These are phyloP conservation scores for Lacerta bilineata DNA, from an alignment of 2,797 vertebrate species.

Conservation along the genomic window DNA sequence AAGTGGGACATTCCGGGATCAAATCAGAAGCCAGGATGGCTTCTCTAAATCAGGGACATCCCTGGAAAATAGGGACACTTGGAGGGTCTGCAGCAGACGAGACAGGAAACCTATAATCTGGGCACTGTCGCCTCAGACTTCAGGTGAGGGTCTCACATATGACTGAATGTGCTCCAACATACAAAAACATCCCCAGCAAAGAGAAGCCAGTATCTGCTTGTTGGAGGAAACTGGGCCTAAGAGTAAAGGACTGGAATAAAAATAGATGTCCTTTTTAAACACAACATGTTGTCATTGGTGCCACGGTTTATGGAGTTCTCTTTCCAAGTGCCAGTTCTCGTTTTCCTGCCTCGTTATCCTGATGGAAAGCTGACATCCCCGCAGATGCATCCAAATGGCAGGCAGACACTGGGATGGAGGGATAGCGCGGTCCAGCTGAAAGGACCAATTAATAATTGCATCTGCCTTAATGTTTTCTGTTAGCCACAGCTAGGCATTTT, in stretches of 20 bases:
- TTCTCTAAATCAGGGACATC: too few species aligned
- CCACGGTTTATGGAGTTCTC: constrained; percentile 60
- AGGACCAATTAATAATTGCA: constrained; percentile 61
- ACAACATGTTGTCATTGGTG: constrained; percentile 50
- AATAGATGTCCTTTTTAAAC: constrained; percentile 2
- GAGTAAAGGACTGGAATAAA: not conserved
- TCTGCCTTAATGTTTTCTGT: constrained; percentile 45
- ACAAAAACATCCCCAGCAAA: too few species aligned
- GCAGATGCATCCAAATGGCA: constrained; percentile 68
- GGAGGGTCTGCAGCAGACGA: too few species aligned
- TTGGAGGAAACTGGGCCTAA: not conserved
- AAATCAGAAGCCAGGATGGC: too few species aligned
- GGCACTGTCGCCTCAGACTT: too few species aligned
- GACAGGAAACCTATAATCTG: too few species aligned
- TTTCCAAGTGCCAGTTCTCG: constrained; percentile 64
- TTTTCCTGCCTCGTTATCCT: constrained; percentile 69
- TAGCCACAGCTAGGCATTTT: constrained; percentile 10
- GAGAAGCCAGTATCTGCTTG: not conserved
- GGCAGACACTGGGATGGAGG: constrained; percentile 54
- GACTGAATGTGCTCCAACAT: too few species aligned
- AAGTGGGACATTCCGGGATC: too few species aligned
- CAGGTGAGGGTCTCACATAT: too few species aligned
- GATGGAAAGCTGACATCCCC: constrained; percentile 63
- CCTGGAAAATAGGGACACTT: too few species aligned
- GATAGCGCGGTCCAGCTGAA: constrained; percentile 50